Evolutionary conservation across 2,888 invertebrate species (phyloP).

Genomic region (Macrosiphum euphorbiae): DNA sequence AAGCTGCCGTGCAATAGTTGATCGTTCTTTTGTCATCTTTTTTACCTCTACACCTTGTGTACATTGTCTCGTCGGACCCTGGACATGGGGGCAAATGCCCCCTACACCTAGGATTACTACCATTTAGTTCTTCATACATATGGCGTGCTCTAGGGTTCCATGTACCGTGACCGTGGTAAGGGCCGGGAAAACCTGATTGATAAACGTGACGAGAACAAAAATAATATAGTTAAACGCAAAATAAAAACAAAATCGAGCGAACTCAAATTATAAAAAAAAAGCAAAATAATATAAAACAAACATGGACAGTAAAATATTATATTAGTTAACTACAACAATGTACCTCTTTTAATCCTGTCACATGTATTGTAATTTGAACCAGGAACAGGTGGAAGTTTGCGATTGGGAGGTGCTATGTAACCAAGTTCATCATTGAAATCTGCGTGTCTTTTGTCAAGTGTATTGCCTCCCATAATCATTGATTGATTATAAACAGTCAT

Average conservation of each 20-base stretch:
- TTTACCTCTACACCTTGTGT: constrained; percentile 71
- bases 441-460: constrained; percentile 86
- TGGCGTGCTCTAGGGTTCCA: constrained; percentile 88
- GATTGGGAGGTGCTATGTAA: constrained; percentile 92
- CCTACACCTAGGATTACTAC: constrained; percentile 72
- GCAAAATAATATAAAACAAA: constrained; percentile 64
- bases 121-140: constrained; percentile 89
- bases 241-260: constrained; percentile 67
- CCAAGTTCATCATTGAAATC: constrained; percentile 89
- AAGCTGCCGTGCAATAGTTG: constrained; percentile 62
- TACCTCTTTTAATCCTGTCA: constrained; percentile 94
- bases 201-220: constrained; percentile 73
- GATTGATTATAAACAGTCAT: constrained; percentile 89
- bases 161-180: constrained; percentile 77
- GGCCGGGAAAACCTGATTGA: constrained; percentile 72
- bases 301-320: neutral
- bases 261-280: constrained; percentile 66
- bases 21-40: constrained; percentile 54
- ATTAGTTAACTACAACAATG: constrained; percentile 69
- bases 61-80: constrained; percentile 79
- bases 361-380: constrained; percentile 95
- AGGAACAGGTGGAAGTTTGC: constrained; percentile 91
- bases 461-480: constrained; percentile 78
- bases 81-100: constrained; percentile 74
- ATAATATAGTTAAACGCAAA: constrained; percentile 67